These are phyloP conservation scores for Nematostella vectensis DNA, from an alignment of 92 coral and sea anemone genomes.

Conservation along the genomic window DNA sequence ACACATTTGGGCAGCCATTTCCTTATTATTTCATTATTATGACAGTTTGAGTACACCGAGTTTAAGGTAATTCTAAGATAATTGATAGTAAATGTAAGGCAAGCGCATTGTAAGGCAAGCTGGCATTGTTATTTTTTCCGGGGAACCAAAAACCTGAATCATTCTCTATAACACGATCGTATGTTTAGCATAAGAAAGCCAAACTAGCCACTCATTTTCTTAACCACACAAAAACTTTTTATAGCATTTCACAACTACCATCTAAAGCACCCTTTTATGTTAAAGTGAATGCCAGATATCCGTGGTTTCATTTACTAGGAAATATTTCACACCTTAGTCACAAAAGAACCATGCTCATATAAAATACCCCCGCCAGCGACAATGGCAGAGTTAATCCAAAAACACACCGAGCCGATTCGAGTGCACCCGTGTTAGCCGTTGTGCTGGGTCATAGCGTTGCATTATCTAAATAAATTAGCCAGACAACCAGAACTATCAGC, in stretches of 20 bases:
- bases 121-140: slow-evolving; percentile 12
- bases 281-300: slow-evolving; percentile 38
- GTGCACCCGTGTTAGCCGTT: too few species aligned
- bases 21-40: slow-evolving; percentile 9
- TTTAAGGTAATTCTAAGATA: slow-evolving; percentile 20
- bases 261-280: slow-evolving; percentile 58
- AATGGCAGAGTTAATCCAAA: background rate
- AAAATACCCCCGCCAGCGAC: slow-evolving; percentile 5
- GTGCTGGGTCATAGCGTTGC: too few species aligned
- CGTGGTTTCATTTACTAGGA: slow-evolving; percentile 21
- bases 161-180: background rate
- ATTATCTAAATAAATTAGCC: slow-evolving; percentile 49
- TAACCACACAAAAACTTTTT: background rate
- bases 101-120: slow-evolving; percentile 11
- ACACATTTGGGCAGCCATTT: background rate
- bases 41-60: slow-evolving; percentile 22
- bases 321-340: slow-evolving; percentile 44
- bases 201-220: background rate
- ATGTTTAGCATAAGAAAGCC: background rate
- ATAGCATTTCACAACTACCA: slow-evolving; percentile 61
- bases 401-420: slow-evolving; percentile 1
- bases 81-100: slow-evolving; percentile 15
- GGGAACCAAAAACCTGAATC: background rate
- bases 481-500: too few species aligned
- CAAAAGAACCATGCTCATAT: slow-evolving; percentile 34